A percentile compares a stretch with the other conserved stretches of the same genome.
Evolutionary conservation across 1,140 invertebrate species (phyloP).

Genomic region (Vanessa tameamea): DNA sequence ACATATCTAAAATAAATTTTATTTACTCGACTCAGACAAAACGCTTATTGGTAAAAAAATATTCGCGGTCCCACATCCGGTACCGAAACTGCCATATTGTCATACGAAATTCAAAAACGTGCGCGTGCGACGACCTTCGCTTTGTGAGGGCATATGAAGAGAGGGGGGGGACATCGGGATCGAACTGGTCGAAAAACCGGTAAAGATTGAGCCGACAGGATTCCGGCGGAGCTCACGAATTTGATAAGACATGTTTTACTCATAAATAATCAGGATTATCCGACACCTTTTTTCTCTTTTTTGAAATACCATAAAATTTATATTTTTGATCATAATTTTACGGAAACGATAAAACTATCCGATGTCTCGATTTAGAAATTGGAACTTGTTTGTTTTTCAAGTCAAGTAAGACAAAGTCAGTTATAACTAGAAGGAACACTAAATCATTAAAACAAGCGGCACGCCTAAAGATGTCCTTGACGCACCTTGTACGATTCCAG

Average conservation of each 20-base stretch:
- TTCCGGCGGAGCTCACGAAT: constrained; percentile 30
- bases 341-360: background rate
- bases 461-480: constrained; percentile 42
- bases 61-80: constrained; percentile 41
- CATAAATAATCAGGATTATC: constrained; percentile 32
- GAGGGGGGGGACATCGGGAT: constrained; percentile 30
- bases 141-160: constrained; percentile 34
- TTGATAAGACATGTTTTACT: constrained; percentile 36
- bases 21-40: background rate
- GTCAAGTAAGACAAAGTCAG: background rate
- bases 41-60: constrained; percentile 17
- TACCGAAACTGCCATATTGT: constrained; percentile 55
- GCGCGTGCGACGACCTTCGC: constrained; percentile 62
- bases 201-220: constrained; percentile 41
- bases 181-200: constrained; percentile 43
- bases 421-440: constrained; percentile 17
- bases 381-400: background rate
- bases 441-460: constrained; percentile 42
- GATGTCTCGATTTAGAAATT: background rate
- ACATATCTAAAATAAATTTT: background rate
- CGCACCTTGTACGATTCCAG: constrained; percentile 28
- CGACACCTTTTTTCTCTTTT: constrained; percentile 14
- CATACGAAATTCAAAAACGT: constrained; percentile 51
- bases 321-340: background rate
- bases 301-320: background rate